A percentile compares a stretch with the other conserved stretches of the same genome.
Evolutionary conservation across 2,113 vertebrate genomes (phyloP).

Genomic region (Aramus guarauna): DNA sequence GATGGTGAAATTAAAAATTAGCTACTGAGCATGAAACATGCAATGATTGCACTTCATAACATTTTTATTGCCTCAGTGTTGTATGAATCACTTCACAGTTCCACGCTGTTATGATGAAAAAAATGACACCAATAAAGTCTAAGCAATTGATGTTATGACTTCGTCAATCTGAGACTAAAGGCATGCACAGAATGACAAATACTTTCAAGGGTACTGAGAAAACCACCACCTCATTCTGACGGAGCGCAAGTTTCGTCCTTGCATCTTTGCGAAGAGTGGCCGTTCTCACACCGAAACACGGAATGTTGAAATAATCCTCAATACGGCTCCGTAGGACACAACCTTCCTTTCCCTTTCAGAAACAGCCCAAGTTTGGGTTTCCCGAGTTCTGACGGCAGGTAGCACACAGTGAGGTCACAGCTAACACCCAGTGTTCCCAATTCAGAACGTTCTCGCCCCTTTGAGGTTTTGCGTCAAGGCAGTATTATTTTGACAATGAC

Average conservation of each 20-base stretch:
- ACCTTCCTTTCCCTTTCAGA: neutral
- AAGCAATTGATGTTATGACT: slow-evolving; percentile 58
- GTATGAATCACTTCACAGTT: slow-evolving; percentile 58
- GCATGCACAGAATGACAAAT: neutral
- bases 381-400: neutral
- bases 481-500: neutral
- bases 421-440: neutral
- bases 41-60: slow-evolving; percentile 59
- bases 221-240: neutral
- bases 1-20: slow-evolving; percentile 68
- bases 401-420: neutral
- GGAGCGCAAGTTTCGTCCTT: neutral
- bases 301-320: neutral
- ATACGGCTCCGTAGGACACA: neutral
- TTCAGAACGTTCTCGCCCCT: neutral
- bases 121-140: slow-evolving; percentile 61
- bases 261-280: neutral
- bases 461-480: neutral
- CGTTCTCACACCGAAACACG: neutral
- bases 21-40: slow-evolving; percentile 63
- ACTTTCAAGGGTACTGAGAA: neutral
- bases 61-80: slow-evolving; percentile 61
- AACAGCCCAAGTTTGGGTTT: neutral
- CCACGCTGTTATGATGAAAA: slow-evolving; percentile 39
- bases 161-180: slow-evolving; percentile 24